These are phyloP conservation scores for Rhinoderma darwinii DNA, from an alignment of 2,113 vertebrate genomes.

Conservation along the genomic window DNA sequence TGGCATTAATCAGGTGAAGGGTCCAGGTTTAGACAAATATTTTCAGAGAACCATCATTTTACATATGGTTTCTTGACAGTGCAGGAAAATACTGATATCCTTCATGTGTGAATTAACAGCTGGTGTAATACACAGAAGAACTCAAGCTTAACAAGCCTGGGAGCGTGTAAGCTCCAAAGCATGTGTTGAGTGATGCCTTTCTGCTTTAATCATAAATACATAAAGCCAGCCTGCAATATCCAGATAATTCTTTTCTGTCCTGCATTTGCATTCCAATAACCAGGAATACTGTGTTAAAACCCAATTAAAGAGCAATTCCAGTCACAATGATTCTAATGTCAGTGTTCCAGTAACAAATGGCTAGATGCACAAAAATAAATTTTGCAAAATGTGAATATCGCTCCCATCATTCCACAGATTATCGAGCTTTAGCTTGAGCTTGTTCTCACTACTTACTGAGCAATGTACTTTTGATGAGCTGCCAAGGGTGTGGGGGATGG, in stretches of 20 bases:
- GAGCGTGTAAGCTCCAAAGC: not conserved
- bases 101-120: conserved; percentile 27
- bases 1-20: conserved; percentile 20
- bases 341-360: not conserved
- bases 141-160: not conserved
- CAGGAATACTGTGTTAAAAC: no score
- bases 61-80: not conserved
- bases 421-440: not conserved
- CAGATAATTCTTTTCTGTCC: not conserved
- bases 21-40: conserved; percentile 43
- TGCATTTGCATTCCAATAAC: not conserved
- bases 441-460: not conserved
- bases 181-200: conserved; percentile 25
- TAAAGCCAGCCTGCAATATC: not conserved
- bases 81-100: conserved; percentile 20
- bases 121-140: conserved; percentile 26
- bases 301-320: not conserved
- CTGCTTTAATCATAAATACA: conserved; percentile 43
- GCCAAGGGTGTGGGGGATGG: not conserved
- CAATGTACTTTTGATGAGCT: not conserved
- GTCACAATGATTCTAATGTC: not conserved
- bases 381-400: not conserved
- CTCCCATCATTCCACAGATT: not conserved
- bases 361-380: not conserved
- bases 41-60: conserved; percentile 5